Conservation (phyloP, 2,797 vertebrate species). For the Diplodus sargus region DNA sequence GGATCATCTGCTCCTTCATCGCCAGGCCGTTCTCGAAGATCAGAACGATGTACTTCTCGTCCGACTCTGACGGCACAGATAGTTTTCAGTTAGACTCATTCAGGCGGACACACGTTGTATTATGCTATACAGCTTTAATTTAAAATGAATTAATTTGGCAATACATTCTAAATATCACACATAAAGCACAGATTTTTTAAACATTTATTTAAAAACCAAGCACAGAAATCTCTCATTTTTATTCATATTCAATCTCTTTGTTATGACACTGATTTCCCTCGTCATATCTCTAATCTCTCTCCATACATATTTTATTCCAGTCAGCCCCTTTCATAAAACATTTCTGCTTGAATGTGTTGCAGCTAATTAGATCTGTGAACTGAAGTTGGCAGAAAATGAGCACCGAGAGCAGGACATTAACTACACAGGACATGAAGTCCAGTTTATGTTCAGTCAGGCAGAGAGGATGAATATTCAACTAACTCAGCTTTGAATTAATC, state of each 20-base stretch:
- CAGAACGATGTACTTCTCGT: slow-evolving; percentile 95
- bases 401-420: background rate
- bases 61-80: slow-evolving; percentile 82
- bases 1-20: slow-evolving; percentile 88
- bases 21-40: slow-evolving; percentile 94
- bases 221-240: background rate
- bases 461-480: background rate
- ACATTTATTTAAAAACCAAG: background rate
- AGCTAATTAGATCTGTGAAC: background rate
- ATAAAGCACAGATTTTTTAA: background rate
- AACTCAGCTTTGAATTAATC: background rate
- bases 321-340: background rate
- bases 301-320: too few relatives aligned
- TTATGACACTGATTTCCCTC: background rate
- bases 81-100: background rate
- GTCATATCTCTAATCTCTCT: too few relatives aligned
- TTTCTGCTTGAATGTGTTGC: background rate
- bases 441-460: background rate
- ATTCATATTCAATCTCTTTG: background rate
- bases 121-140: background rate
- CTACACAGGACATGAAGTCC: too few relatives aligned
- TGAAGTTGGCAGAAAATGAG: background rate
- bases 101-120: rapidly evolving
- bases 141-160: background rate
- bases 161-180: background rate